Base-by-base conservation (phyloP, 2,888 invertebrate genomes). In the Orthonychiurus folsomi region DNA sequence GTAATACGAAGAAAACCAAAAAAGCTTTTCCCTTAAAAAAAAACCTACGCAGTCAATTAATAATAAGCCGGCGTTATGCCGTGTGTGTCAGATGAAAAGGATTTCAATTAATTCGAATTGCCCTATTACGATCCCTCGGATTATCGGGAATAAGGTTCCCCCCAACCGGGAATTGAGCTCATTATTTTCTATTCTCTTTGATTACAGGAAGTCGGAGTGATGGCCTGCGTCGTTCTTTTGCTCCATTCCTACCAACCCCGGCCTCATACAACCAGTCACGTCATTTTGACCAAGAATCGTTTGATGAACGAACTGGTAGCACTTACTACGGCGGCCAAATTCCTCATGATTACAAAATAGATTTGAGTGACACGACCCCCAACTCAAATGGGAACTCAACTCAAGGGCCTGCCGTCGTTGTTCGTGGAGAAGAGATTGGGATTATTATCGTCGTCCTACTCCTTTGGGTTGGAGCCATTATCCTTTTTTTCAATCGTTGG, bases 401-500 rank as follows among this genome's bases (percentile, higher is more conserved):
- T 24, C 59, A 47, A 66, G 63, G 50, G 56, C 64, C 58, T 50
- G n/a, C 20, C 23, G 59, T 71, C n/a, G 60, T 89, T 63, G 88
- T 92, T 54, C 83, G 89, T 69, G 87, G 89, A 59, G 91, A 91
- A 77, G 90, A 92, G 76, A 86, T 89, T 21, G 81, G 90, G 59
- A 88, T 92, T 74, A 91, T 93, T 61, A 84, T 88, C 55, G 83
- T 91, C 69, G 91, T 92, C 26, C 80, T 93, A 24, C 82, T 89
- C 56, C 83, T 92, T 18, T 93, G 93, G 93, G 87, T 89, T 61
- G 90, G 87, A 0, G 91, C 92, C 66, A 91, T 92, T 66, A 87
- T 89, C 2, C 81, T 92, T 54, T 93, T 93, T 81, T 90, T 93
- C 82, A 92, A 93, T 80, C 87, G 92, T 68, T 93, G 92, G 92